Evolutionary conservation across 2,113 vertebrate genomes (phyloP).

Genomic region (Puffinus mauretanicus): DNA sequence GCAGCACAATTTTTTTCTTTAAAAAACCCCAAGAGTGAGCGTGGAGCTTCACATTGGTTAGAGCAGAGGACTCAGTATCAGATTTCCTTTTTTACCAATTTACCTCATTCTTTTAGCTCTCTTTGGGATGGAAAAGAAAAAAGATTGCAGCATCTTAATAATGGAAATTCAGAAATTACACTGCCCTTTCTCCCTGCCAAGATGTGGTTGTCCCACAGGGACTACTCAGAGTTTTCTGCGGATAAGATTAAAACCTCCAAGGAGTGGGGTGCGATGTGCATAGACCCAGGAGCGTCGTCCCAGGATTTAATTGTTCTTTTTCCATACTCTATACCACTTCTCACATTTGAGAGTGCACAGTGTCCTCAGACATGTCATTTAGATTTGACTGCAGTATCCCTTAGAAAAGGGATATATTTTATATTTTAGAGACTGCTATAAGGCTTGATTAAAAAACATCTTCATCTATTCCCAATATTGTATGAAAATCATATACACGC

Average conservation of each 20-base stretch:
- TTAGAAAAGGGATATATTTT: background rate
- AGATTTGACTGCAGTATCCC: background rate
- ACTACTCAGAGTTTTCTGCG: background rate
- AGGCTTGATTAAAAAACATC: background rate
- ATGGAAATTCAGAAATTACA: background rate
- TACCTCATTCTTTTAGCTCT: background rate
- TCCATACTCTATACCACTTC: background rate
- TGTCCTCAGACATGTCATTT: background rate
- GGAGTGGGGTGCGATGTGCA: accelerated
- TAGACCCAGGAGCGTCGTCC: background rate
- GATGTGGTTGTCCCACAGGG: background rate
- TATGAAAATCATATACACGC: background rate
- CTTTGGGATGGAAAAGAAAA: background rate
- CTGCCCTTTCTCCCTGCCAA: background rate
- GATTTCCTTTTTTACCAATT: background rate
- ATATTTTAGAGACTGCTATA: background rate
- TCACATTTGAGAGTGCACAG: background rate
- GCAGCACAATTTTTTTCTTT: background rate
- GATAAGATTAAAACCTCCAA: background rate
- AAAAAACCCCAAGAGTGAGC: background rate
- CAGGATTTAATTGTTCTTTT: background rate
- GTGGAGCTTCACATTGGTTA: background rate
- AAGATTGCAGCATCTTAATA: background rate
- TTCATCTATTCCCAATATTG: background rate
- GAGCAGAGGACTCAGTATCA: background rate